phyloP scores from a whole-genome alignment of 2,113 vertebrate genomes.

The Benitochromis conjunctus region DNA sequence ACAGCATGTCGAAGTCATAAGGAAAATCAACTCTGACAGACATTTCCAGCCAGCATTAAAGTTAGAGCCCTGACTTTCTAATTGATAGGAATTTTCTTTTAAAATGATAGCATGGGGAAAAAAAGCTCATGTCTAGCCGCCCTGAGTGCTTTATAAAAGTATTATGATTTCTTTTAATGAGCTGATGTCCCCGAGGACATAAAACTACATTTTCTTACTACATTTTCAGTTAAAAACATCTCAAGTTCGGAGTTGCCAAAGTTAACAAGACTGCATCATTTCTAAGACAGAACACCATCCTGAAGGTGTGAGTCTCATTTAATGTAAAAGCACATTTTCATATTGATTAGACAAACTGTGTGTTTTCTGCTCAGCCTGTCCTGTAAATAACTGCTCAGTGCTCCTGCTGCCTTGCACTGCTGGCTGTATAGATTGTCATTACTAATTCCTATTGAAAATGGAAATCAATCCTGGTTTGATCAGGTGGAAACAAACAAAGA shows the following conservation, averaged over 20 bases:
- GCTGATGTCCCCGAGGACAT: background rate
- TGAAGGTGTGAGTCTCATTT: background rate
- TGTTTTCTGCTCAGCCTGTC: background rate
- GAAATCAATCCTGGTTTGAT: slow-evolving; percentile 7
- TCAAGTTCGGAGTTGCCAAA: background rate
- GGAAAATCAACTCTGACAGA: background rate
- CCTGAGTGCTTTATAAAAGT: background rate
- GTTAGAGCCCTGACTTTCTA: background rate
- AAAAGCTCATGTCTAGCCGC: background rate
- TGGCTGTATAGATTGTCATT: background rate
- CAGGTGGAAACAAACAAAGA: background rate
- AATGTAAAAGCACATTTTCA: background rate
- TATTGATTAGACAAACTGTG: background rate
- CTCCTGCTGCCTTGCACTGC: background rate
- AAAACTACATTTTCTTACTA: background rate
- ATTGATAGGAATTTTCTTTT: background rate
- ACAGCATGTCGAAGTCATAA: background rate
- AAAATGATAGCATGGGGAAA: background rate
- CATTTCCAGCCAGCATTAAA: background rate
- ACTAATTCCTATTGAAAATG: slow-evolving; percentile 8
- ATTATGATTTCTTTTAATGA: slow-evolving; percentile 19
- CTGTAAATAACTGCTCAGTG: background rate
- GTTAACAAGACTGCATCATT: background rate
- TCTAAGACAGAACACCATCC: background rate
- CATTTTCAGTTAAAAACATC: background rate